Evolutionary conservation across 2,113 vertebrate species (phyloP).

Genomic region (Dendrocopos noguchii): DNA sequence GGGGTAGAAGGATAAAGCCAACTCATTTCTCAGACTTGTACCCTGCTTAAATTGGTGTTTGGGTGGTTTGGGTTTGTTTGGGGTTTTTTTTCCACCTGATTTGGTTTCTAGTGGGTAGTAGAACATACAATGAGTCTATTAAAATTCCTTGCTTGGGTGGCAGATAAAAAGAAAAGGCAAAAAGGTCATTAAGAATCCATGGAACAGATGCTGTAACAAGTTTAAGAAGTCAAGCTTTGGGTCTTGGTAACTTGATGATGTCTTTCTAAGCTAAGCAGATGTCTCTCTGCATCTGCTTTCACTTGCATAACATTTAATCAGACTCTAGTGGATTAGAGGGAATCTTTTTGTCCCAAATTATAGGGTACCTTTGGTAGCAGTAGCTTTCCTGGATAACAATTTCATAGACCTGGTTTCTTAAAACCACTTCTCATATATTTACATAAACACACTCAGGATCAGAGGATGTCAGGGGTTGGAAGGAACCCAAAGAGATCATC

Average conservation of each 20-base stretch:
- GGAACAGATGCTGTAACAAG: background rate
- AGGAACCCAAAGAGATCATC: no score
- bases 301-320: background rate
- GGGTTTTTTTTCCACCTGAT: background rate
- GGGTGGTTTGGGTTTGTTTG: no score
- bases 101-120: background rate
- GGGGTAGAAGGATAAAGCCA: background rate
- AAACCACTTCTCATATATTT: background rate
- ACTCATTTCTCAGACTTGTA: background rate
- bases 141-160: background rate
- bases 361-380: background rate
- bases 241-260: slow-evolving; percentile 4
- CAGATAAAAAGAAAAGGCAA: background rate
- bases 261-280: slow-evolving; percentile 30
- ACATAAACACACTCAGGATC: no score
- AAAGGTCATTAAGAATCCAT: background rate
- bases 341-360: background rate
- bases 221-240: slow-evolving; percentile 28
- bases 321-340: background rate
- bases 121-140: background rate
- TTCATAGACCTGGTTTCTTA: background rate
- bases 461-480: no score
- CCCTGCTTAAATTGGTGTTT: background rate
- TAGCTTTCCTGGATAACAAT: background rate
- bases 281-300: slow-evolving; percentile 16